Evolutionary conservation across 2,797 vertebrate species (phyloP).

Genomic region (Orestias chungarensis): DNA sequence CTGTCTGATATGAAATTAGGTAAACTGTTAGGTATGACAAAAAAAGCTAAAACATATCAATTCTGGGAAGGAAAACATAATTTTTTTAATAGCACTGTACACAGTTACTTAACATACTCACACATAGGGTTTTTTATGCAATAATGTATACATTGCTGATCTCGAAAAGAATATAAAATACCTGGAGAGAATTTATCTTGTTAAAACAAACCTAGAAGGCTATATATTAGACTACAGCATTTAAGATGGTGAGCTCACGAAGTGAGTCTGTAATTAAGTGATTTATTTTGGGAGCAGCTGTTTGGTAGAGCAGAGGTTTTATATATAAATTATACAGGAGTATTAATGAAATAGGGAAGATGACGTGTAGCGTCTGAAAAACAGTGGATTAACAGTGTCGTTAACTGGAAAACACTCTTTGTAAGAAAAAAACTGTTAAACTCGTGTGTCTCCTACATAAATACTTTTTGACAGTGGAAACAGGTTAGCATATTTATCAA

Average conservation of each 20-base stretch:
- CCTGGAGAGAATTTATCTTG: not conserved
- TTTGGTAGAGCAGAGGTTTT: constrained; percentile 16
- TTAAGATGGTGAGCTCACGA: constrained; percentile 18
- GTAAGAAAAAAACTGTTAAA: constrained; percentile 4
- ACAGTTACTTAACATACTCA: no score
- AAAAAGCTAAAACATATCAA: no score
- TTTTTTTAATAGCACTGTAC: not conserved
- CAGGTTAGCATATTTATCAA: constrained; percentile 18
- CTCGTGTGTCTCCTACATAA: not conserved
- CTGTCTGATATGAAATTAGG: no score
- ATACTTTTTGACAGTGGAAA: not conserved
- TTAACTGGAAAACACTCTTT: constrained; percentile 36
- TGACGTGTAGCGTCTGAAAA: constrained; percentile 8
- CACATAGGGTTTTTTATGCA: not conserved
- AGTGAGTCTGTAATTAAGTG: constrained; percentile 27
- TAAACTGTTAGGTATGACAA: no score
- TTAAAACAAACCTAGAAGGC: constrained; percentile 11
- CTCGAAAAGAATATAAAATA: not conserved
- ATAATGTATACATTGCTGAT: not conserved
- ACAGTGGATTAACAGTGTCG: constrained; percentile 47
- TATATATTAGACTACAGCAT: constrained; percentile 20
- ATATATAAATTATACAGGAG: constrained; percentile 40
- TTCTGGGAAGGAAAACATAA: not conserved
- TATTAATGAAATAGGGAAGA: constrained; percentile 28
- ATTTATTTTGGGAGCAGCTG: constrained; percentile 27